Base-by-base conservation (phyloP, 2,888 invertebrate species). In the Temnothorax unifasciatus region DNA sequence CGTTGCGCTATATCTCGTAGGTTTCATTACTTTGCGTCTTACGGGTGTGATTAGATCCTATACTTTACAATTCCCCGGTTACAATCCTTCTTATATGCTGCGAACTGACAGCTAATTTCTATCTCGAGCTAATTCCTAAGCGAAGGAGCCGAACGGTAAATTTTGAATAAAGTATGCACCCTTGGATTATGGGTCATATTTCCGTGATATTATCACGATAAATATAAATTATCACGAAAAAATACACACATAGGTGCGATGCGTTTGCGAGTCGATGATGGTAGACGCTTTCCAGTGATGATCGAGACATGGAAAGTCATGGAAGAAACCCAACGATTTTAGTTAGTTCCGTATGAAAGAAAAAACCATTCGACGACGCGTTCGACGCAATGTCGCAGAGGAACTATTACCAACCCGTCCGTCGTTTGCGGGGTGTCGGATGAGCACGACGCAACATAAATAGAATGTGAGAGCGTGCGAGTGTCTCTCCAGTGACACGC, bases 381-480 rank as follows among this genome's bases (percentile, higher is more conserved):
- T 64, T 44, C 76, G 63, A 52, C 63, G 81, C 25, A 50, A 52
- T n/a, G 59, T 81, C 54, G 75, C 38, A 57, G 41, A 82, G 63
- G 83, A 87, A 84, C 81, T 75, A 73, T 68, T 71, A 50, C 61
- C 54, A 82, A 59, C 29, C 0, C 34, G 29, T 29, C 69, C 64
- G 34, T 25, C 54, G 76, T 74, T 85, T 73, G 76, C 84, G 66
- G 84, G 50, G 61, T 52, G 63, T 83, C 76, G 44, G 75, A 54
- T 85, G 81, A 81, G 82, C 69, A 83, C 29, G 61, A 77, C 68
- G 81, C 69, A 54, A 83, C 82, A 83, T 89, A 89, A 89, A 89
- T 89, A 89, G 89, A 89, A 87, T 89, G 86, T 85, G 88, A 88
- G 85, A 89, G 76, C 81, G 83, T 71, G n/a, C n/a, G 52, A 52